phyloP scores from a whole-genome alignment of 2,113 vertebrate species.

The Platanista minor region DNA sequence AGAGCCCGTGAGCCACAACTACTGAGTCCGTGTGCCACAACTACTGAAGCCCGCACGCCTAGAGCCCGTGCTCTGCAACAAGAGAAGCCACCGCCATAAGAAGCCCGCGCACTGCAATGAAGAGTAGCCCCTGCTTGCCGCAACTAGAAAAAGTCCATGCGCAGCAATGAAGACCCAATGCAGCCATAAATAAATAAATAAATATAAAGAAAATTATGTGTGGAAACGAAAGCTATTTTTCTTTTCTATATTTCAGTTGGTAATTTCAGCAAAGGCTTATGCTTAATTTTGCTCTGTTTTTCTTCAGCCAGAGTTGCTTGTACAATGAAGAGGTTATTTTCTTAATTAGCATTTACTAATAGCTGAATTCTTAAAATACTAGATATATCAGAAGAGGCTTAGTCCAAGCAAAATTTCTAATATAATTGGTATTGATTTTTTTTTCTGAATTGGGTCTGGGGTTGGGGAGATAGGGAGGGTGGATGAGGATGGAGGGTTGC shows the following conservation, averaged over 20 bases:
- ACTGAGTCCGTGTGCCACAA: too few relatives aligned
- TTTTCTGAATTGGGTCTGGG: not conserved
- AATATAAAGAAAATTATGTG: constrained; percentile 31
- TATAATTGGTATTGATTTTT: not conserved
- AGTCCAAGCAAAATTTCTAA: not conserved
- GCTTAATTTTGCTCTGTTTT: not conserved
- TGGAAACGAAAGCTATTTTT: not conserved
- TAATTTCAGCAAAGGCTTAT: constrained; percentile 18
- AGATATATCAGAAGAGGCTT: constrained; percentile 12
- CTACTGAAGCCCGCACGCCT: too few relatives aligned
- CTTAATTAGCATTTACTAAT: constrained; percentile 9
- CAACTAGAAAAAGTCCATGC: too few relatives aligned
- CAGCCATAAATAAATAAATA: too few relatives aligned
- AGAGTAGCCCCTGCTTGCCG: too few relatives aligned
- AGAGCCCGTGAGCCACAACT: too few relatives aligned
- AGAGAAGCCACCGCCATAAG: too few relatives aligned
- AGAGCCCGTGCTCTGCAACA: too few relatives aligned
- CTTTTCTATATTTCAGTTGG: constrained; percentile 30
- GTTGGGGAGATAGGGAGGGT: not conserved
- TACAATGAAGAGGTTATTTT: constrained; percentile 11
- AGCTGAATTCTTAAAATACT: constrained; percentile 35
- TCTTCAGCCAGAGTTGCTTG: constrained; percentile 8
- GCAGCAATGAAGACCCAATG: too few relatives aligned
- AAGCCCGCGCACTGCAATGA: too few relatives aligned
- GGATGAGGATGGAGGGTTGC: not conserved